Percentiles rank a stretch among this genome's conserved stretches.
phyloP scores from a whole-genome alignment of 2,113 vertebrate species.

The Varanus salvator region DNA sequence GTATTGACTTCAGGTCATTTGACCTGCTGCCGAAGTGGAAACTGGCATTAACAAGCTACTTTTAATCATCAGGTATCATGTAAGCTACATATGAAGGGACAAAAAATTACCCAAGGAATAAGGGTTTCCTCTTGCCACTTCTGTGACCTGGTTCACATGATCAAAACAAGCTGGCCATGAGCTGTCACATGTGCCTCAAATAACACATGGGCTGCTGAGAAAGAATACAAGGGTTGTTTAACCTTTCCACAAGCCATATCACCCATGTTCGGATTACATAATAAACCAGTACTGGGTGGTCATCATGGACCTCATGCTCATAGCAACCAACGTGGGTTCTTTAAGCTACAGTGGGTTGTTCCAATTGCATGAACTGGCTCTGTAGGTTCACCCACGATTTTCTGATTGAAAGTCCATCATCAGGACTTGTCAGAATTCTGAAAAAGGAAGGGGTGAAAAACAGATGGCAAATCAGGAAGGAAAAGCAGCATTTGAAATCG shows the following conservation, averaged over 20 bases:
- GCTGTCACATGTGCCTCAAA: too few species aligned
- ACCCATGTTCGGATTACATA: too few species aligned
- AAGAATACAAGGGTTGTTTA: too few species aligned
- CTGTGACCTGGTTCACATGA: background rate
- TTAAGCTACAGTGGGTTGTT: too few species aligned
- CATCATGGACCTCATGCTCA: too few species aligned
- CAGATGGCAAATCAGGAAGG: conserved; percentile 28
- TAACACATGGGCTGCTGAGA: too few species aligned
- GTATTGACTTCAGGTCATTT: too few species aligned
- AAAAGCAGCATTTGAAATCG: conserved; percentile 35
- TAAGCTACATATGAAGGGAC: background rate
- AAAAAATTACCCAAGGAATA: conserved; percentile 19
- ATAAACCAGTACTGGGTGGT: too few species aligned
- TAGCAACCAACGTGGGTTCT: too few species aligned
- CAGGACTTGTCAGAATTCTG: conserved; percentile 51
- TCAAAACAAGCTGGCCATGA: too few species aligned
- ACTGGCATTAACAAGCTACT: conserved; percentile 1
- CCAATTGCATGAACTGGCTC: too few species aligned
- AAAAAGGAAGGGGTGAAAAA: conserved; percentile 41
- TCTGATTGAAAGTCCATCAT: conserved; percentile 37
- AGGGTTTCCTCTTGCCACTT: conserved; percentile 46
- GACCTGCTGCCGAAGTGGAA: background rate
- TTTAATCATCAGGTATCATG: background rate
- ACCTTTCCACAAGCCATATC: too few species aligned
- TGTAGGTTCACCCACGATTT: conserved; percentile 23